Evolutionary conservation across 2,888 invertebrate genomes (phyloP).

Genomic region (Clivina fossor): DNA sequence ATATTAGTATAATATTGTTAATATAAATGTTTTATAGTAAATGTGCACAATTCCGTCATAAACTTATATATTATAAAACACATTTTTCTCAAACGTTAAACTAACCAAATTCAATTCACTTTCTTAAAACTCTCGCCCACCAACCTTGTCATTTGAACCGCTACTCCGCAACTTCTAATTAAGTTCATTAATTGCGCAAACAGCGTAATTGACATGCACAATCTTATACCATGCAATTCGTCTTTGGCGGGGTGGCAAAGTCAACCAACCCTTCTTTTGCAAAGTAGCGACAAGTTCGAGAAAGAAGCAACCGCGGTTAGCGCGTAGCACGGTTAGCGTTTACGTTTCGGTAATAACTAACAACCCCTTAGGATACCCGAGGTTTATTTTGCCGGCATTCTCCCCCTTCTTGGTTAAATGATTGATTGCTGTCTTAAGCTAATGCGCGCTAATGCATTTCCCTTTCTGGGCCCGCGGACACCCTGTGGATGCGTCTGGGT

Average conservation of each 20-base stretch:
- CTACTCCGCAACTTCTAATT: conserved; percentile 3
- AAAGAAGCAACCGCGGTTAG: background rate
- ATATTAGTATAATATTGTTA: too few species aligned
- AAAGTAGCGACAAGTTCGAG: background rate
- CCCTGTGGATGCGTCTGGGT: too few species aligned
- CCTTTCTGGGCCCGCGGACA: conserved; percentile 2
- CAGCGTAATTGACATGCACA: conserved; percentile 5
- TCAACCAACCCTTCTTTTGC: background rate
- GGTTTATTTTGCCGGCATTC: background rate
- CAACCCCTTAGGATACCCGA: background rate
- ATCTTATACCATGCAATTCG: background rate
- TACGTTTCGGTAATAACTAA: background rate
- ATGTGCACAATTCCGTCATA: too few species aligned
- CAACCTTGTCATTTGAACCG: conserved; percentile 3
- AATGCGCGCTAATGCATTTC: conserved; percentile 29
- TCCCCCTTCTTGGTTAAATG: conserved; percentile 1
- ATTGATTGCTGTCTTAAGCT: conserved; percentile 33
- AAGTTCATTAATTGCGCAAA: conserved; percentile 9
- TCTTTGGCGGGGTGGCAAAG: background rate
- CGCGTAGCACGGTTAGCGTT: background rate
- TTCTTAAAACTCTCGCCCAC: too few species aligned
- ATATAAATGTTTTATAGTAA: too few species aligned
- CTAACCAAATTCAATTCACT: too few species aligned
- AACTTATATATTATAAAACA: too few species aligned
- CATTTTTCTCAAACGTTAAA: too few species aligned